Evolutionary conservation across 2,113 vertebrate species (phyloP).

Genomic region (Sylvia atricapilla): DNA sequence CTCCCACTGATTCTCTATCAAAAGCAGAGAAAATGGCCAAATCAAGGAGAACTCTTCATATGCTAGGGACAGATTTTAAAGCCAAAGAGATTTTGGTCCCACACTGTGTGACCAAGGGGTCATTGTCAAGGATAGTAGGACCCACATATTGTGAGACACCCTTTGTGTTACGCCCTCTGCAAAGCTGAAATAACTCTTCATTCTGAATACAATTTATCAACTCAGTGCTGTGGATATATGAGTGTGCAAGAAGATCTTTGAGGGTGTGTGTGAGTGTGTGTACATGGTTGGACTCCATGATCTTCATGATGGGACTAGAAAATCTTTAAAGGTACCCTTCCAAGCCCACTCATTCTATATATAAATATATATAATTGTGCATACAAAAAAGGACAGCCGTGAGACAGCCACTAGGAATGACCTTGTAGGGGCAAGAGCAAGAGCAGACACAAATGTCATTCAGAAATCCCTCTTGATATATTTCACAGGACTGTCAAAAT

Average conservation of each 20-base stretch:
- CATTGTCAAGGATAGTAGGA: background rate
- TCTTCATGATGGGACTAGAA: background rate
- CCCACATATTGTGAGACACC: background rate
- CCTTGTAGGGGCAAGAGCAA: background rate
- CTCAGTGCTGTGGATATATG: background rate
- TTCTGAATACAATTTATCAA: background rate
- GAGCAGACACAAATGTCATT: background rate
- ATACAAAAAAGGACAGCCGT: background rate
- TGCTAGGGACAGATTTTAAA: background rate
- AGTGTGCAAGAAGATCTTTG: background rate
- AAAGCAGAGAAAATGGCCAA: slow-evolving; percentile 1
- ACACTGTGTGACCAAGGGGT: background rate
- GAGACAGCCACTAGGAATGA: background rate
- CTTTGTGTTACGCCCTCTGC: background rate
- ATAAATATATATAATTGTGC: background rate
- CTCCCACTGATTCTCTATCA: background rate
- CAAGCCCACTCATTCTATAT: background rate
- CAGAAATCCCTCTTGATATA: background rate
- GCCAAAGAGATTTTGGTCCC: background rate
- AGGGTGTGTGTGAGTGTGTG: background rate
- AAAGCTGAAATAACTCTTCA: background rate
- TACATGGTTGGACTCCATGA: background rate
- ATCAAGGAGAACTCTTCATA: slow-evolving; percentile 4
- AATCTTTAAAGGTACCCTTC: background rate
- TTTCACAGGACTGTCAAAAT: background rate